These are phyloP conservation scores for Nematostella vectensis DNA, from an alignment of 92 coral and sea anemone genomes.

Conservation along the genomic window DNA sequence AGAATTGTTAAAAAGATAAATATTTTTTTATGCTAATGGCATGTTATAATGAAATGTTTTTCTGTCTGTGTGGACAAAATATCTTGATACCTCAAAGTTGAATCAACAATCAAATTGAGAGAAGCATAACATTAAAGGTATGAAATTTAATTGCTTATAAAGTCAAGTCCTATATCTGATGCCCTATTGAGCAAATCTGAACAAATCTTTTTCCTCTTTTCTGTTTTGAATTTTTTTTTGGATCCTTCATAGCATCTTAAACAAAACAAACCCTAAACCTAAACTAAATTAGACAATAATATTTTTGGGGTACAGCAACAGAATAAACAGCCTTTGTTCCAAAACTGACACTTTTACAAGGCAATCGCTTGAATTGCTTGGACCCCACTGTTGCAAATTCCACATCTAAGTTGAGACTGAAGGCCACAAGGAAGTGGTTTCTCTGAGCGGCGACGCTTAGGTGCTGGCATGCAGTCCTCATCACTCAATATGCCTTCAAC, in stretches of 20 bases:
- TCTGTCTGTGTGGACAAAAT: no score
- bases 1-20: neutral
- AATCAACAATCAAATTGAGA: neutral
- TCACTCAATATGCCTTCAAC: conserved; percentile 45
- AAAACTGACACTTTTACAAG: conserved; percentile 58
- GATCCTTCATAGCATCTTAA: conserved; percentile 51
- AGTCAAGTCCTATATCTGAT: no score
- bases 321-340: conserved; percentile 39
- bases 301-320: conserved; percentile 34
- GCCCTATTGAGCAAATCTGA: no score
- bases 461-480: conserved; percentile 34
- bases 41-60: no score
- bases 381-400: conserved; percentile 37
- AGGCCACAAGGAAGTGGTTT: conserved; percentile 40
- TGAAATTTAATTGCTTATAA: no score
- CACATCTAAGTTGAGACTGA: conserved; percentile 43
- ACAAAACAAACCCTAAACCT: neutral
- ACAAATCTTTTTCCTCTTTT: conserved; percentile 13
- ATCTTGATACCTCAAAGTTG: neutral
- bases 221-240: conserved; percentile 42
- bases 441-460: conserved; percentile 42
- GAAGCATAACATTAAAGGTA: no score
- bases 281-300: neutral
- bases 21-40: neutral
- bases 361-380: conserved; percentile 59